Percentiles rank a stretch among this genome's conserved stretches.
Conservation (phyloP, 2,113 vertebrate genomes). For the Phyllopteryx taeniolatus region DNA sequence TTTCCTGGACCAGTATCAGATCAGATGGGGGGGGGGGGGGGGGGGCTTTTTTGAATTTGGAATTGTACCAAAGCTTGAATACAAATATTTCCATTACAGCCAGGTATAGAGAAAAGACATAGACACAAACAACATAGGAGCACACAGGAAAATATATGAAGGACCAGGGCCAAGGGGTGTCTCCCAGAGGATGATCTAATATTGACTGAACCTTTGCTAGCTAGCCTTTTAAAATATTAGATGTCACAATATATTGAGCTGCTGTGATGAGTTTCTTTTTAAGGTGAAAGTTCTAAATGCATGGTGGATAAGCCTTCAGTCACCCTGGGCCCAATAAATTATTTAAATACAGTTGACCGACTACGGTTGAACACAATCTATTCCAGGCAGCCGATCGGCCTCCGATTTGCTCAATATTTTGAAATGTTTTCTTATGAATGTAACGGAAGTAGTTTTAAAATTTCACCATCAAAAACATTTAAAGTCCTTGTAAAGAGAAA, state of each 20-base stretch:
- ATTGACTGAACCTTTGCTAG: neutral
- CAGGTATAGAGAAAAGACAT: neutral
- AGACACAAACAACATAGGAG: neutral
- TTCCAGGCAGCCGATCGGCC: neutral
- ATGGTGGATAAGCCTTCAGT: neutral
- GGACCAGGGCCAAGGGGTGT: slow-evolving; percentile 4
- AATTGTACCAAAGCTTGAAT: slow-evolving; percentile 1
- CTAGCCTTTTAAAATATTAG: slow-evolving; percentile 5
- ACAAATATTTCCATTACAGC: slow-evolving; percentile 5
- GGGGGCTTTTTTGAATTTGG: neutral
- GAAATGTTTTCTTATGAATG: neutral
- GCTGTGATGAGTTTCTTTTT: neutral
- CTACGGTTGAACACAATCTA: neutral
- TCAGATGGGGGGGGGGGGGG: neutral
- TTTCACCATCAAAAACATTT: neutral
- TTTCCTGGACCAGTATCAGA: neutral
- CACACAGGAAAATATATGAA: slow-evolving; percentile 1
- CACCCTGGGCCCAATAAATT: neutral
- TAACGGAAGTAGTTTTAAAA: neutral
- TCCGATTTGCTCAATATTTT: neutral
- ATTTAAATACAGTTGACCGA: neutral
- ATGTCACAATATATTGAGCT: neutral
- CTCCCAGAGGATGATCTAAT: neutral
- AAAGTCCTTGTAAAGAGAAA: neutral
- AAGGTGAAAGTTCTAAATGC: neutral